Percentiles rank a stretch among this genome's conserved stretches.
These are phyloP conservation scores for Ellobius talpinus DNA, from an alignment of 2,113 vertebrate species.

Conservation along the genomic window DNA sequence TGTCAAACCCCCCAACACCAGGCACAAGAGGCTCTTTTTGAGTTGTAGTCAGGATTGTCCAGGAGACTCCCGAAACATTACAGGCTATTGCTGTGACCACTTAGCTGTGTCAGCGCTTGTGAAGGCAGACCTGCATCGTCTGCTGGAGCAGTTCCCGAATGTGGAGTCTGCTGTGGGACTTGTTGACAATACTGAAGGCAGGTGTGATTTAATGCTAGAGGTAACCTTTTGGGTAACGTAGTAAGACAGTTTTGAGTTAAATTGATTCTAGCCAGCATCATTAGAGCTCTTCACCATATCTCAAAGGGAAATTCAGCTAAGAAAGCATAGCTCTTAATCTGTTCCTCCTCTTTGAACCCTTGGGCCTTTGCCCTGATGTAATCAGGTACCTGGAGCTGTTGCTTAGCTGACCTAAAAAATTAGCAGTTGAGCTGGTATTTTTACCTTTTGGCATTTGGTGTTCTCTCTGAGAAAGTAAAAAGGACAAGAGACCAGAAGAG, in stretches of 20 bases:
- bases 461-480: conserved; percentile 35
- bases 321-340: not conserved
- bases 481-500: conserved; percentile 9
- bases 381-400: not conserved
- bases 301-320: not conserved
- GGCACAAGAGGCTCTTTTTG: not conserved
- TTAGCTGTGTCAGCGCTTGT: not conserved
- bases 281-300: not conserved
- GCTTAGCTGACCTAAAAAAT: no score
- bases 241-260: not conserved
- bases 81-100: not conserved
- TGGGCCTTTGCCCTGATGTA: not conserved
- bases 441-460: not conserved
- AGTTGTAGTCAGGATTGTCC: not conserved
- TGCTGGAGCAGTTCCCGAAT: not conserved
- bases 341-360: not conserved
- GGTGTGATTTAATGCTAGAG: not conserved
- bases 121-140: not conserved
- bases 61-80: not conserved
- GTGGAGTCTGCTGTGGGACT: not conserved
- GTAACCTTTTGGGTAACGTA: not conserved
- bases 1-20: not conserved
- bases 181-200: not conserved
- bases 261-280: not conserved
- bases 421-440: no score